Percentiles rank a stretch among this genome's conserved stretches.
Evolutionary conservation across 2,888 invertebrate genomes (phyloP).

Genomic region (Drosophila rellima): DNA sequence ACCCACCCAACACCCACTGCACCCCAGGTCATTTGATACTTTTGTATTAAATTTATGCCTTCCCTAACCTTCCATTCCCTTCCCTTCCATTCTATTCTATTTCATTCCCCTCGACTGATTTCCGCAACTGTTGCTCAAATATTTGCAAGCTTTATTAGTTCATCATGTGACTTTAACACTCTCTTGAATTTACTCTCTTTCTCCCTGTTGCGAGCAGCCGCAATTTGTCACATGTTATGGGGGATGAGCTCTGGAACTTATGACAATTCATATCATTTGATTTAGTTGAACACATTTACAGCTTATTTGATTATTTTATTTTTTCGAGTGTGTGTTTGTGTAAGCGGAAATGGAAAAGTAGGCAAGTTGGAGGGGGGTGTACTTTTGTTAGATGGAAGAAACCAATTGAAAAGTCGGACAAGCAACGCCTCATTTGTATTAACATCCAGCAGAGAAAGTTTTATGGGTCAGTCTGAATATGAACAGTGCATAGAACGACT

Average conservation of each 20-base stretch:
- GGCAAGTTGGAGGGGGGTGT: conserved; percentile 5
- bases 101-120: conserved; percentile 10
- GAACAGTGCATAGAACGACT: conserved; percentile 17
- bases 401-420: conserved; percentile 28
- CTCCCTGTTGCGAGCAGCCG: conserved; percentile 1
- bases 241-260: conserved; percentile 26
- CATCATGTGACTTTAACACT: conserved; percentile 66
- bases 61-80: conserved; percentile 23
- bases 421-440: conserved; percentile 35
- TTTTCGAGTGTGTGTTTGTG: neutral
- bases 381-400: neutral
- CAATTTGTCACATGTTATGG: conserved; percentile 55
- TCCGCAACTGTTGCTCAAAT: conserved; percentile 65
- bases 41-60: conserved; percentile 17
- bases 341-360: conserved; percentile 35
- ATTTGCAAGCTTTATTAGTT: conserved; percentile 72
- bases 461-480: conserved; percentile 34
- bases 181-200: conserved; percentile 10
- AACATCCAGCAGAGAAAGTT: conserved; percentile 48
- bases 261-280: conserved; percentile 57
- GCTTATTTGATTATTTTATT: conserved; percentile 37
- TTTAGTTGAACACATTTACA: conserved; percentile 57
- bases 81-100: conserved; percentile 12
- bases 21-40: conserved; percentile 64
- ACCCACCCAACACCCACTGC: conserved; percentile 12